phyloP scores from a whole-genome alignment of 2,888 invertebrate species.

The Volucella inflata region DNA sequence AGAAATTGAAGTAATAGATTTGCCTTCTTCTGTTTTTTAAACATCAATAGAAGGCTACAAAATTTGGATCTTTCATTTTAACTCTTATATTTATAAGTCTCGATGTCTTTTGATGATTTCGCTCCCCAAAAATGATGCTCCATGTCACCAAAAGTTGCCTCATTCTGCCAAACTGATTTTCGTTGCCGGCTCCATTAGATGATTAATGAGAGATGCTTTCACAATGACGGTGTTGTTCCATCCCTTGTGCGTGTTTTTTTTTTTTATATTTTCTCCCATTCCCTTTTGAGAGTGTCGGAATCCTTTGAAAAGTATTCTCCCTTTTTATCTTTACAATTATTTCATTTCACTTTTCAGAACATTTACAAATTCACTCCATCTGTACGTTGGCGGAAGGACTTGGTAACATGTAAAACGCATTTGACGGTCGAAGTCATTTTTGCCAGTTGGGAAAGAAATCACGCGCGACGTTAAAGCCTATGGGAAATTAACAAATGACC shows the following conservation, averaged over 20 bases:
- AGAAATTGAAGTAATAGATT: too few relatives aligned
- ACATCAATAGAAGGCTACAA: too few relatives aligned
- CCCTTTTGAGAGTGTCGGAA: too few relatives aligned
- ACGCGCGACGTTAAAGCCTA: constrained; percentile 41
- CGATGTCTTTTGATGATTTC: too few relatives aligned
- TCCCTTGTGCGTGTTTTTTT: constrained; percentile 32
- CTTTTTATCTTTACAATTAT: not conserved
- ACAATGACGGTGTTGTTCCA: constrained; percentile 45
- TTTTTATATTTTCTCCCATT: not conserved
- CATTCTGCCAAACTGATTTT: constrained; percentile 2
- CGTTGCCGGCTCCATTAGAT: constrained; percentile 63
- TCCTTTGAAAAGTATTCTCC: not conserved
- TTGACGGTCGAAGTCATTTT: constrained; percentile 31
- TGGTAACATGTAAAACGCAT: constrained; percentile 17
- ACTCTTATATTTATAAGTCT: too few relatives aligned
- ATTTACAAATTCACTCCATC: too few relatives aligned
- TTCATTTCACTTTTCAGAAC: too few relatives aligned
- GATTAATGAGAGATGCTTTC: constrained; percentile 61
- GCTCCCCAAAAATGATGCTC: too few relatives aligned
- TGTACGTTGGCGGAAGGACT: too few relatives aligned
- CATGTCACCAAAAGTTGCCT: too few relatives aligned
- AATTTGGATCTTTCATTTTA: too few relatives aligned
- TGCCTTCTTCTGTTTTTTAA: too few relatives aligned
- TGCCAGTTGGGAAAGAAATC: constrained; percentile 29
- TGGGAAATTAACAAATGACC: constrained; percentile 73